phyloP scores from a whole-genome alignment of 23 tunicate species.

The Trididemnum clinides region DNA sequence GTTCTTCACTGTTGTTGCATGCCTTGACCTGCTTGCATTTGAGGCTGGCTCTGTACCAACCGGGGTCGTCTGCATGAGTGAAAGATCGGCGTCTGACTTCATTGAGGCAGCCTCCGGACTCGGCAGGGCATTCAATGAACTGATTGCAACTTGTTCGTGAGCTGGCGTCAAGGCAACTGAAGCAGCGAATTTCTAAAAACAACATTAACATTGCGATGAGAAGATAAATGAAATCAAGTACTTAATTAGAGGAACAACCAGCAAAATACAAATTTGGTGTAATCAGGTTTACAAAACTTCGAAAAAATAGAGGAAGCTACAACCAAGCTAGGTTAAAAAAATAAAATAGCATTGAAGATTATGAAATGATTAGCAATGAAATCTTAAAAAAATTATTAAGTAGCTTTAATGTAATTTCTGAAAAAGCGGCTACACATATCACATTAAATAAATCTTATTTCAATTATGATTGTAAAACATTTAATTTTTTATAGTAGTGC shows the following conservation, averaged over 20 bases:
- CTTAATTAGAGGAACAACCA: too few species aligned
- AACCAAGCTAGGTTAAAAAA: too few species aligned
- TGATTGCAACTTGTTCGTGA: slow-evolving; percentile 54
- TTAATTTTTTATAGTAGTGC: too few species aligned
- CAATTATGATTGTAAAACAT: too few species aligned
- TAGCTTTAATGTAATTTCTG: neutral
- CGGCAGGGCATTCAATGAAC: slow-evolving; percentile 59
- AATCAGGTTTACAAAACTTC: too few species aligned
- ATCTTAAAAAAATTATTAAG: neutral
- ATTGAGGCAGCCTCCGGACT: slow-evolving; percentile 59
- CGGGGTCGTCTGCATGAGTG: neutral
- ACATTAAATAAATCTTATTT: too few species aligned
- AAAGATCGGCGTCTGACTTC: slow-evolving; percentile 41
- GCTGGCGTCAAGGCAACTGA: slow-evolving; percentile 58
- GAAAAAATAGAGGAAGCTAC: too few species aligned
- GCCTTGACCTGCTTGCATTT: slow-evolving; percentile 74
- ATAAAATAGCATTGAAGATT: neutral
- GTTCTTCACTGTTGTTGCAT: slow-evolving; percentile 61
- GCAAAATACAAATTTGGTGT: too few species aligned
- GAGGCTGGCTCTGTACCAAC: slow-evolving; percentile 57
- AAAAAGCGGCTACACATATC: neutral
- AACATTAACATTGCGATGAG: too few species aligned
- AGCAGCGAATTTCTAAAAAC: slow-evolving; percentile 54
- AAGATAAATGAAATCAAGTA: too few species aligned
- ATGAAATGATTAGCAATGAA: neutral